Conservation (phyloP, 1,140 invertebrate species). For the Andricus grossulariae region DNA sequence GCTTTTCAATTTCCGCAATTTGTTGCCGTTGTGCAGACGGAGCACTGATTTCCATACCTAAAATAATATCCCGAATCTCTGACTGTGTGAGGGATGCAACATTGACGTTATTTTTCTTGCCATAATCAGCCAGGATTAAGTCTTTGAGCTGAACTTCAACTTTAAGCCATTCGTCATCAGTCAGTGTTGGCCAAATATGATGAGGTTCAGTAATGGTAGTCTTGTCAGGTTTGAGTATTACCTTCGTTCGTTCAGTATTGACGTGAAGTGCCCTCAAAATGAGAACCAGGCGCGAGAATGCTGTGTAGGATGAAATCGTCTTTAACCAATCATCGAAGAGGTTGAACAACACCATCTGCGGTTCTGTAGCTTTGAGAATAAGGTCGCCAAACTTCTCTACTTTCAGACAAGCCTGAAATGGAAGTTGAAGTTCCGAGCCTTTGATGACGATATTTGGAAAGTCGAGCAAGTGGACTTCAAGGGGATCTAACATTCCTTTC, state of each 20-base stretch:
- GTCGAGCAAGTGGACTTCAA: conserved; percentile 98
- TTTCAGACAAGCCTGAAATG: conserved; percentile 99
- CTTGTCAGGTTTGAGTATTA: conserved; percentile 98
- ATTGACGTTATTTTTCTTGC: conserved; percentile 99
- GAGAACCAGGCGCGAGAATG: conserved; percentile 97
- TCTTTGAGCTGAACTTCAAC: conserved; percentile 99
- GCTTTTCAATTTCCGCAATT: conserved; percentile 99
- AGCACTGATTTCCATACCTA: conserved; percentile 99
- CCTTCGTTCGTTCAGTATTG: conserved; percentile 99
- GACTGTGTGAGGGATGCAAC: conserved; percentile 99
- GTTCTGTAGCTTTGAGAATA: conserved; percentile 99
- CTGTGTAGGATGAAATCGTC: conserved; percentile 96
- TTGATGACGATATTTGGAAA: conserved; percentile 99
- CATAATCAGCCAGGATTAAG: conserved; percentile 98
- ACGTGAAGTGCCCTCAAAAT: conserved; percentile 98
- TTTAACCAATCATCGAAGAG: conserved; percentile 99
- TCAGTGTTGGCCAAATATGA: conserved; percentile 99
- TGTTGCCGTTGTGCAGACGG: conserved; percentile 99
- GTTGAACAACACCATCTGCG: conserved; percentile 99
- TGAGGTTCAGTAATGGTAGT: conserved; percentile 99
- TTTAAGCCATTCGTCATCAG: conserved; percentile 99
- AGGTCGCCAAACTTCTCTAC: conserved; percentile 99
- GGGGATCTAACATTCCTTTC: conserved; percentile 99
- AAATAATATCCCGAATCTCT: conserved; percentile 99
- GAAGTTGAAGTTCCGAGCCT: conserved; percentile 98